Evolutionary conservation across 2,797 vertebrate species (phyloP).

Genomic region (Cyprinella venusta): DNA sequence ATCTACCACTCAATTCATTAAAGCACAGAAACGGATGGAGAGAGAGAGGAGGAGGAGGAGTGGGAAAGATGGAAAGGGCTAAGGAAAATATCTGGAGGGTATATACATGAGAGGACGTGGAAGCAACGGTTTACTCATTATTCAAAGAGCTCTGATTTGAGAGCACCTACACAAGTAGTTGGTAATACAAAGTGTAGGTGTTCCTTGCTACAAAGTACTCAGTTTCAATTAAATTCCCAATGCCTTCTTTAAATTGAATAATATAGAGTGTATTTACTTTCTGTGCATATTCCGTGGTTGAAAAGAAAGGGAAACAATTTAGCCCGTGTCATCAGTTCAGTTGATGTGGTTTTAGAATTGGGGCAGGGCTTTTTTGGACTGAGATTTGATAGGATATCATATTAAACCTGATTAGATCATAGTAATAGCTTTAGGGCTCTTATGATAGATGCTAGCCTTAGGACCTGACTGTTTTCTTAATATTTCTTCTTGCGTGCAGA

Average conservation of each 20-base stretch:
- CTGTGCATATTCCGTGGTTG: not conserved
- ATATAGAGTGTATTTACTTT: constrained; percentile 5
- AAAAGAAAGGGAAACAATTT: constrained; percentile 67
- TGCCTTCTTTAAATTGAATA: constrained; percentile 29
- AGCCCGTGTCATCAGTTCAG: constrained; percentile 64
- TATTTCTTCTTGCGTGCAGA: constrained; percentile 73
- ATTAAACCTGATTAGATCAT: constrained; percentile 86
- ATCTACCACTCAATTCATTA: constrained; percentile 63
- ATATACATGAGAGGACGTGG: constrained; percentile 1
- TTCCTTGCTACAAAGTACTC: constrained; percentile 25
- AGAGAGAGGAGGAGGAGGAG: not conserved
- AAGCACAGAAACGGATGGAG: constrained; percentile 10
- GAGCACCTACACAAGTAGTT: constrained; percentile 17
- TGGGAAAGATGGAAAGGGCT: constrained; percentile 5
- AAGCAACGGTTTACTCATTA: constrained; percentile 24
- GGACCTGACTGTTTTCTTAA: constrained; percentile 79
- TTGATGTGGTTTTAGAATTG: constrained; percentile 79
- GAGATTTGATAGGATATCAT: constrained; percentile 83
- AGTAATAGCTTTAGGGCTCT: constrained; percentile 85
- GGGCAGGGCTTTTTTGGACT: constrained; percentile 80
- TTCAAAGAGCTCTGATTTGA: constrained; percentile 25
- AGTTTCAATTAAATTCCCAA: constrained; percentile 9
- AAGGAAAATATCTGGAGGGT: constrained; percentile 11
- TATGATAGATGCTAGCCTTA: constrained; percentile 82
- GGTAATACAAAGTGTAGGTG: constrained; percentile 33